Evolutionary conservation across 2,888 invertebrate species (phyloP).

Genomic region (Macropis europaea): DNA sequence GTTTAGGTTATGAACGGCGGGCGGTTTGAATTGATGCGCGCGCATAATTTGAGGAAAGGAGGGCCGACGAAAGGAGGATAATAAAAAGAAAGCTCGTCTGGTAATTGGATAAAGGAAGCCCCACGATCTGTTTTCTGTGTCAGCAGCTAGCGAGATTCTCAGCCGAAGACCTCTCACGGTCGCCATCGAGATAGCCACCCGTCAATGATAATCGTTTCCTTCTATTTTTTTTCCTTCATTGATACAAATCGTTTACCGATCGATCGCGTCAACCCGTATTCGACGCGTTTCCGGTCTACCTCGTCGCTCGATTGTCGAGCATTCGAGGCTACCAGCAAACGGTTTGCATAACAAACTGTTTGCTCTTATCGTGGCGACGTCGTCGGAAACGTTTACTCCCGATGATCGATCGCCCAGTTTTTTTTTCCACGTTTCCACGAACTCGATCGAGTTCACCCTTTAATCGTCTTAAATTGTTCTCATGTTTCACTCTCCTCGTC

Average conservation of each 20-base stretch:
- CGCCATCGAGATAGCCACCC: constrained; percentile 12
- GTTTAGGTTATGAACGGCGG: no score
- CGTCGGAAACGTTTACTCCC: background rate
- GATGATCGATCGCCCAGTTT: background rate
- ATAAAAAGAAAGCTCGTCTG: constrained; percentile 60
- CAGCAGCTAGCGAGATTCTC: constrained; percentile 55
- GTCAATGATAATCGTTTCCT: constrained; percentile 20
- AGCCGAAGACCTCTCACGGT: constrained; percentile 32
- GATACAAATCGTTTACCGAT: constrained; percentile 40
- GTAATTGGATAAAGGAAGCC: constrained; percentile 78
- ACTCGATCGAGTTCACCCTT: background rate
- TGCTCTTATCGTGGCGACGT: background rate
- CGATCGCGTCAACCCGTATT: background rate
- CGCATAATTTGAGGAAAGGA: constrained; percentile 24
- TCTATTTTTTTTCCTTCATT: constrained; percentile 15
- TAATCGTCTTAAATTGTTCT: background rate
- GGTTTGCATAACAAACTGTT: constrained; percentile 33
- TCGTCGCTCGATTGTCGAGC: constrained; percentile 9
- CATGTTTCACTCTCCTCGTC: no score
- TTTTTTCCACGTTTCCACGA: background rate
- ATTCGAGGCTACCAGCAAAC: background rate
- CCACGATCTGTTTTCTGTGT: constrained; percentile 72
- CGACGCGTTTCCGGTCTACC: background rate
- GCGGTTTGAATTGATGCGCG: background rate
- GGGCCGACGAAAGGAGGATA: constrained; percentile 11